Percentiles rank a stretch among this genome's conserved stretches.
These are phyloP conservation scores for Strigamia crassipes DNA, from an alignment of 2,888 invertebrate species.

Conservation along the genomic window DNA sequence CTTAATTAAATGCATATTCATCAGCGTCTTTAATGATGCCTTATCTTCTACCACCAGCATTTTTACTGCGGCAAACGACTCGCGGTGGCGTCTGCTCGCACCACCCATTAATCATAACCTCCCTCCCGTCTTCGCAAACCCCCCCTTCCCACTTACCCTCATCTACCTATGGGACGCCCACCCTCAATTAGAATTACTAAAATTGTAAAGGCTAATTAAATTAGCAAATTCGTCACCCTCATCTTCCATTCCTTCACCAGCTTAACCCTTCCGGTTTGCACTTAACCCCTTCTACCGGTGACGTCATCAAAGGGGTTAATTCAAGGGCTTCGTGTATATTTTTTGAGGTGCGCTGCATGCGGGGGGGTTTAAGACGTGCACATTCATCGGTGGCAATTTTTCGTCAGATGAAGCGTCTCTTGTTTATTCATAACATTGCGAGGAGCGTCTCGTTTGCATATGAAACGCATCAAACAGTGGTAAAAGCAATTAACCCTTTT, in stretches of 20 bases:
- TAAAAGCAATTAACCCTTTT: conserved; percentile 16
- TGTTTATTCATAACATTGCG: conserved; percentile 14
- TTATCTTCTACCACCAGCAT: conserved; percentile 37
- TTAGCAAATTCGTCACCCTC: conserved; percentile 43
- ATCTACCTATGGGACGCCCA: conserved; percentile 25
- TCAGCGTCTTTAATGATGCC: conserved; percentile 44
- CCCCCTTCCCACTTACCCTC: background rate
- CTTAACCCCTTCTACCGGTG: conserved; percentile 11
- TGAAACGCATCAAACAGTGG: conserved; percentile 22
- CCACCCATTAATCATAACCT: conserved; percentile 42
- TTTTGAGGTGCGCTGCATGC: background rate
- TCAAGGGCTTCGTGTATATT: background rate
- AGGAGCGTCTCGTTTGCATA: conserved; percentile 24
- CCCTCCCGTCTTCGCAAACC: background rate
- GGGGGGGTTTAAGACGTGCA: background rate
- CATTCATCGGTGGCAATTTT: conserved; percentile 14
- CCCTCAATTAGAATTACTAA: conserved; percentile 43
- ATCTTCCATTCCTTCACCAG: background rate
- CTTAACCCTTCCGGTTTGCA: conserved; percentile 26
- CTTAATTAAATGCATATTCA: conserved; percentile 45
- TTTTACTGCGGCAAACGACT: conserved; percentile 34
- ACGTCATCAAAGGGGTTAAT: conserved; percentile 7
- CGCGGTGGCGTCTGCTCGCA: conserved; percentile 32
- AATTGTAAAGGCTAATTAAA: conserved; percentile 43
- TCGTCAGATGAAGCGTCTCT: background rate